Percentiles rank a stretch among this genome's conserved stretches.
Evolutionary conservation across 2,113 vertebrate genomes (phyloP).

Genomic region (Calonectris borealis): DNA sequence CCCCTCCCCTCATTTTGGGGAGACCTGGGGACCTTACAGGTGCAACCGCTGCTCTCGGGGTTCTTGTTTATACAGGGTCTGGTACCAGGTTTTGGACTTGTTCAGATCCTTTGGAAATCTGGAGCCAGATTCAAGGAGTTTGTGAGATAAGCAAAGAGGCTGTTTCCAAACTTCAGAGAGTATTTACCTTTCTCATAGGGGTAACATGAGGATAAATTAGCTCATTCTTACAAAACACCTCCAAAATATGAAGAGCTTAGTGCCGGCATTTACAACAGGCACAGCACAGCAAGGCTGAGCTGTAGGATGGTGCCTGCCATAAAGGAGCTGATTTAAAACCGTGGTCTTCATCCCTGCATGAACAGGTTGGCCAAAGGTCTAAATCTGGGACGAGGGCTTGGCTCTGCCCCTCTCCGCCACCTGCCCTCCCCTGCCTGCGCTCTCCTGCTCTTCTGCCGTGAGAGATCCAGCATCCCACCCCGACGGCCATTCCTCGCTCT

Average conservation of each 20-base stretch:
- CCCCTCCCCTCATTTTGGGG: not conserved
- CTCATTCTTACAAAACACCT: not conserved
- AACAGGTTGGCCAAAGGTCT: not conserved
- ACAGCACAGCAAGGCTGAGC: not conserved
- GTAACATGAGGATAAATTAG: not conserved
- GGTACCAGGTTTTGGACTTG: not conserved
- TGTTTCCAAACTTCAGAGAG: not conserved
- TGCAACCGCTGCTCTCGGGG: not conserved
- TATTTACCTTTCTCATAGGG: slow-evolving; percentile 19
- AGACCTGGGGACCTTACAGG: not conserved
- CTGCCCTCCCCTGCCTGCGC: not conserved
- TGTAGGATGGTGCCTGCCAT: not conserved
- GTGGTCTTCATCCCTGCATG: not conserved
- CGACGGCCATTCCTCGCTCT: accelerated
- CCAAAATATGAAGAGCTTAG: not conserved
- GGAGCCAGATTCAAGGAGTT: not conserved
- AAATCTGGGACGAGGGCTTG: not conserved
- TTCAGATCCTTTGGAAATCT: slow-evolving; percentile 6
- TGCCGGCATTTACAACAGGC: not conserved
- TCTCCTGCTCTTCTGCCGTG: not conserved
- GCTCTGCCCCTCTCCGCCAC: not conserved
- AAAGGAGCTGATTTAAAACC: not conserved
- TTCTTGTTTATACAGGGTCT: not conserved
- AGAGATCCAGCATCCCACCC: not conserved
- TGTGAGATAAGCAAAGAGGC: slow-evolving; percentile 33